Conservation (phyloP, 2,888 invertebrate species). For the Galerucella calmariensis region DNA sequence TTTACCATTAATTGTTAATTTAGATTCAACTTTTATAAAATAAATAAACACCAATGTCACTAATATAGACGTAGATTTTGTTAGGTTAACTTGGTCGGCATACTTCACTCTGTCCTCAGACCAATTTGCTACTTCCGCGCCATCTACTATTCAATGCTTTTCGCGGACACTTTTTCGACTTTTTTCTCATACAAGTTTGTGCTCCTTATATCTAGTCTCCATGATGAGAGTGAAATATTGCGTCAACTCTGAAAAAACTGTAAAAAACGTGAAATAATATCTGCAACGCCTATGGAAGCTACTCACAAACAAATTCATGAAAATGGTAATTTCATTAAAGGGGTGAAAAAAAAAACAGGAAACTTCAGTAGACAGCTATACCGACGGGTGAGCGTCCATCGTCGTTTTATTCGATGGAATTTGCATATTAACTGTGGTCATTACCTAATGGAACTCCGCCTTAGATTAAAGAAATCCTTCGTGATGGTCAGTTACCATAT, state of each 20-base stretch:
- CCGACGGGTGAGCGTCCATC: constrained; percentile 7
- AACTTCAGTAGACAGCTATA: constrained; percentile 6
- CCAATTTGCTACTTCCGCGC: too few relatives aligned
- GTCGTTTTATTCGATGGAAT: constrained; percentile 4
- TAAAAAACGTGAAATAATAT: neutral
- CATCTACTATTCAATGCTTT: too few relatives aligned
- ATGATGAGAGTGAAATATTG: neutral
- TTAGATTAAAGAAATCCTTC: constrained; percentile 4
- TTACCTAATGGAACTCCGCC: constrained; percentile 12
- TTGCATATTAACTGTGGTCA: constrained; percentile 27
- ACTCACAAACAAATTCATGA: constrained; percentile 37
- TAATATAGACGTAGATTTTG: too few relatives aligned
- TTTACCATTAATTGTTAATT: too few relatives aligned
- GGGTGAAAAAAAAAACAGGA: constrained; percentile 18
- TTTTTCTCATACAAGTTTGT: too few relatives aligned
- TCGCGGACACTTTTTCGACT: too few relatives aligned
- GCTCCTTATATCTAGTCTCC: too few relatives aligned
- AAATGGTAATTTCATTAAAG: constrained; percentile 38
- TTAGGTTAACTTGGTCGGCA: too few relatives aligned
- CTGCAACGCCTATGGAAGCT: neutral
- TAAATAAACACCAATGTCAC: too few relatives aligned
- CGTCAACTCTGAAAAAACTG: neutral
- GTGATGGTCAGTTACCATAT: neutral
- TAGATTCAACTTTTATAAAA: too few relatives aligned
- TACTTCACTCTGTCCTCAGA: too few relatives aligned